Conservation (phyloP, 2,797 vertebrate genomes). For the Paguma larvata region DNA sequence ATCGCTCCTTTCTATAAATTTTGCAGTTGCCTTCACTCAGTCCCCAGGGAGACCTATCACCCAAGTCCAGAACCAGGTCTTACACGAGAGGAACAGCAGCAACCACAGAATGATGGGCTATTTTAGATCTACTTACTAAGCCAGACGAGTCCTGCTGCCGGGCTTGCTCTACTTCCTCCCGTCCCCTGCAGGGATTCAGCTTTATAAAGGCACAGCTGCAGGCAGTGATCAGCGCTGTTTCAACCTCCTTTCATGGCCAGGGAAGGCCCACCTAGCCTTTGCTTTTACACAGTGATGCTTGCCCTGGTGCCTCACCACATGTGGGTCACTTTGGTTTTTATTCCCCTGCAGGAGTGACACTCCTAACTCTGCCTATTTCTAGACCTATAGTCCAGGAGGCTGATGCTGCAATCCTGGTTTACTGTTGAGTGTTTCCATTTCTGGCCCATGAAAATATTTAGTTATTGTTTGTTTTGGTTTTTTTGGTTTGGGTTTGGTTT, state of each 20-base stretch:
- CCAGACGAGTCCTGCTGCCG: not conserved
- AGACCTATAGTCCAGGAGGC: constrained; percentile 42
- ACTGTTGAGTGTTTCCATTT: constrained; percentile 51
- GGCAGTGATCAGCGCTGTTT: constrained; percentile 25
- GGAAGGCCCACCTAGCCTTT: constrained; percentile 12
- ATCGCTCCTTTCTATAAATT: not conserved
- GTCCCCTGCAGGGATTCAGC: not conserved
- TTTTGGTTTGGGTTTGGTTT: not conserved
- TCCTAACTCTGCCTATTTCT: constrained; percentile 66
- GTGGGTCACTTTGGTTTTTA: constrained; percentile 43
- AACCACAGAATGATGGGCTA: not conserved
- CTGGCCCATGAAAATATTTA: constrained; percentile 3
- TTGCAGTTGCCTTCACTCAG: not conserved
- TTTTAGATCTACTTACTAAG: not conserved
- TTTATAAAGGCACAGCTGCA: not conserved
- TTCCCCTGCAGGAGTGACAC: not conserved
- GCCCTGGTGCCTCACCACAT: not conserved
- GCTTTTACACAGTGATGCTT: not conserved
- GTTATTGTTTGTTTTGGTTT: not conserved
- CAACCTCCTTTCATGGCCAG: constrained; percentile 27
- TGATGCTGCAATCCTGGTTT: not conserved
- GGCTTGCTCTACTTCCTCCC: constrained; percentile 52
- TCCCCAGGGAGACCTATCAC: not conserved
- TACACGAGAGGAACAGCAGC: not conserved
- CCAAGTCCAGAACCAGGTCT: not conserved